These are phyloP conservation scores for Dryobotodes eremita DNA, from an alignment of 2,888 invertebrate genomes.

Conservation along the genomic window DNA sequence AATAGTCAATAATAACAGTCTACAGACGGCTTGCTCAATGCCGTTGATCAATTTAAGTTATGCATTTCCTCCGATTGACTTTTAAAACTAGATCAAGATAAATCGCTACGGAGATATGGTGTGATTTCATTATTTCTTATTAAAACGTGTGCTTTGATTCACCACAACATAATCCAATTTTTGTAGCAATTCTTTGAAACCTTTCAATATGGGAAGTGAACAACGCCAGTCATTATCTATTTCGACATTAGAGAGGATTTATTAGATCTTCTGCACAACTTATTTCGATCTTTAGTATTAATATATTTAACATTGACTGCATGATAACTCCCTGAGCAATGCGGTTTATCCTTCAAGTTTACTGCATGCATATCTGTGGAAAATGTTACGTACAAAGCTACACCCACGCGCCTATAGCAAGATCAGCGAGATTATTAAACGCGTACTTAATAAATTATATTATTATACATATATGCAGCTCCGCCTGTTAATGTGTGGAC, in stretches of 20 bases:
- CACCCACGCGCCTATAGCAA: constrained; percentile 46
- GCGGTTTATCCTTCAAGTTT: constrained; percentile 29
- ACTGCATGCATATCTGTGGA: constrained; percentile 15
- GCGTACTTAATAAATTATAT: constrained; percentile 53
- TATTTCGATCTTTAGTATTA: not conserved
- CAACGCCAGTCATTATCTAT: not conserved
- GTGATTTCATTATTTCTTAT: constrained; percentile 44
- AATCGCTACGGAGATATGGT: constrained; percentile 34
- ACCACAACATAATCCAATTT: constrained; percentile 19
- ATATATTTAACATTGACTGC: not conserved
- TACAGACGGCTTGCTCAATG: constrained; percentile 44
- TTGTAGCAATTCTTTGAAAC: constrained; percentile 13
- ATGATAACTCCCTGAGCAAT: constrained; percentile 33
- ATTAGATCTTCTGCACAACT: not conserved
- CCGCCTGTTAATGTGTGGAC: constrained; percentile 44
- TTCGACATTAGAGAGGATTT: constrained; percentile 9
- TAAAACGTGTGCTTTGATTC: constrained; percentile 25
- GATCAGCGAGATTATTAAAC: constrained; percentile 53
- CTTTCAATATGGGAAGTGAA: not conserved
- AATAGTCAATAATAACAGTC: constrained; percentile 43
- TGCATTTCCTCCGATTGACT: constrained; percentile 60
- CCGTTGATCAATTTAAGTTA: constrained; percentile 46
- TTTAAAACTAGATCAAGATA: constrained; percentile 61
- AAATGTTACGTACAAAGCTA: constrained; percentile 25
- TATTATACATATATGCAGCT: constrained; percentile 50